Evolutionary conservation across 2,797 vertebrate species (phyloP), one percentile per base, ranked within the genome.

Genomic region (Melanotaenia trifasciata): DNA sequence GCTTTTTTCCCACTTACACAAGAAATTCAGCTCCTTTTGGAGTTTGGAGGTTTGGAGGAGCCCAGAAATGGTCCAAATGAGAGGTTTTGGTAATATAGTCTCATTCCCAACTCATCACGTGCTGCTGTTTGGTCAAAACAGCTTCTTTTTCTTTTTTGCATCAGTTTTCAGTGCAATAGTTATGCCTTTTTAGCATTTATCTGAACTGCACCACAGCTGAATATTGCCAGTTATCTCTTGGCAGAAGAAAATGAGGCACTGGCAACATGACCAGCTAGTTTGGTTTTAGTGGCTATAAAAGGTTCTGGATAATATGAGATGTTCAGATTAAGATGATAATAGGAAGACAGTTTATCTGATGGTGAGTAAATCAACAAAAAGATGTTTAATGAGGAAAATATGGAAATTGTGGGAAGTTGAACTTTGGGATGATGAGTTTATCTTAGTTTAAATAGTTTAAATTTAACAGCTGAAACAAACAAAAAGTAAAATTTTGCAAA

Each of bases 381-480:
- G 8, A n/a, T 50, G 20, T 50, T 50, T 50, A 22, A 50, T n/a
- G 20, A n/a, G 45, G 81, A 63, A 85, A 88, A 90, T 83, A 88
- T 87, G 43, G 18, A 20, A 47, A 47, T n/a, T 20, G 43, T 0
- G 2, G 43, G 43, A 20, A 45, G 20, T 7, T 50, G 45, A 50
- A 22, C 8, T 20, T 47, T 47, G 6, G 0, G 18, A 20, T 20
- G 43, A 47, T 8, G 43, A 47, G 43, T 18, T 13, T 43, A 43
- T 43, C 16, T 43, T 43, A 16, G 40, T 43, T 43, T 43, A 43
- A 43, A 18, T 43, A 18, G 6, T 22, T 50, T 9, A 28, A 35
- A 81, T 84, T 86, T 87, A 73, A 79, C 85, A 80, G 80, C 70
- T 67, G 7, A 66, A 70, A 79, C 78, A 90, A 82, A 78, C 76